Percentiles rank a stretch among this genome's conserved stretches.
Evolutionary conservation across 2,888 invertebrate species (phyloP).

Genomic region (Serripes groenlandicus): DNA sequence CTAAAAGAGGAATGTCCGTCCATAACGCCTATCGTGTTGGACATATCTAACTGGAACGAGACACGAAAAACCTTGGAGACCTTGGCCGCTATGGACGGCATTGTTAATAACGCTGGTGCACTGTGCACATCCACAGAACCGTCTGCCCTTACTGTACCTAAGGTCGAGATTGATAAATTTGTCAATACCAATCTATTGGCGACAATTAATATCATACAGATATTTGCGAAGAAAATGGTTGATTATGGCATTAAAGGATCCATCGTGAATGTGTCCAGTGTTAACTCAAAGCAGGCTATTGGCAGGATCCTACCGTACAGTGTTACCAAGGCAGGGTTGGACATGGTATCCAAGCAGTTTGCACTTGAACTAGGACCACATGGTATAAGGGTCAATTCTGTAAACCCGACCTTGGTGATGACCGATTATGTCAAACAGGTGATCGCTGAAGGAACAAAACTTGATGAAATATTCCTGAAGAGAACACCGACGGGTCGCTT

Average conservation of each 20-base stretch:
- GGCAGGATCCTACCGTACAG: slow-evolving; percentile 92
- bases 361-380: slow-evolving; percentile 94
- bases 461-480: background rate
- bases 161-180: slow-evolving; percentile 90
- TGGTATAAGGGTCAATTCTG: slow-evolving; percentile 93
- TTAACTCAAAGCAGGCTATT: slow-evolving; percentile 89
- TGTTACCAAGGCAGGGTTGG: slow-evolving; percentile 95
- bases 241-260: slow-evolving; percentile 91
- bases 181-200: slow-evolving; percentile 93
- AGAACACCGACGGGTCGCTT: background rate
- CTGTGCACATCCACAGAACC: slow-evolving; percentile 91
- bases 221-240: slow-evolving; percentile 92
- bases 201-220: slow-evolving; percentile 92
- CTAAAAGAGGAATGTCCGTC: slow-evolving; percentile 86
- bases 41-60: slow-evolving; percentile 92
- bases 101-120: slow-evolving; percentile 96
- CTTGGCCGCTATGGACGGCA: slow-evolving; percentile 91
- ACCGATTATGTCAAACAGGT: too few species aligned
- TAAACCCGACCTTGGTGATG: slow-evolving; percentile 97
- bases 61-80: slow-evolving; percentile 89
- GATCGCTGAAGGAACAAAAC: too few species aligned
- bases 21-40: slow-evolving; percentile 88
- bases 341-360: slow-evolving; percentile 93
- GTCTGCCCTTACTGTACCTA: slow-evolving; percentile 88
- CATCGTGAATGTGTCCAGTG: slow-evolving; percentile 94